phyloP scores from a whole-genome alignment of 2,888 invertebrate species.

The Buathra laborator region DNA sequence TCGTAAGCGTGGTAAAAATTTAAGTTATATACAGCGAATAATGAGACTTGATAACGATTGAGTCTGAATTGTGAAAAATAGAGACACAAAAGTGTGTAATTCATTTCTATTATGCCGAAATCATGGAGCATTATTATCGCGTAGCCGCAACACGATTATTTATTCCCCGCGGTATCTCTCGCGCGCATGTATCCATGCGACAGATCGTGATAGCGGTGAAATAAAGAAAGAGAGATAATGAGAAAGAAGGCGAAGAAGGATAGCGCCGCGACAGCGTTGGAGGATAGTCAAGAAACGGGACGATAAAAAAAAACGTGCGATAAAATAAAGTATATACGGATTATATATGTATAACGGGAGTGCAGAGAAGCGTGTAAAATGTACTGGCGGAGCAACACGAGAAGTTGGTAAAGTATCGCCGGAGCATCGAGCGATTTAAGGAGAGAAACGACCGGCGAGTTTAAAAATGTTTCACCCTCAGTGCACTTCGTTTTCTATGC shows the following conservation, averaged over 20 bases:
- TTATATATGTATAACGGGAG: constrained; percentile 17
- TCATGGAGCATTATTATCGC: constrained; percentile 31
- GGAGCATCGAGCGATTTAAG: constrained; percentile 75
- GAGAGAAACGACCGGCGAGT: constrained; percentile 75
- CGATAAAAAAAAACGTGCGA: constrained; percentile 12
- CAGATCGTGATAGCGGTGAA: constrained; percentile 25
- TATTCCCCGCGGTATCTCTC: constrained; percentile 19
- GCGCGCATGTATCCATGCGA: constrained; percentile 10
- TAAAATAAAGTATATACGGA: constrained; percentile 7
- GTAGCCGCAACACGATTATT: constrained; percentile 27
- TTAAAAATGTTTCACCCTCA: constrained; percentile 76
- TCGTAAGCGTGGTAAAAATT: too few species aligned
- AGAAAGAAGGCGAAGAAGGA: constrained; percentile 24
- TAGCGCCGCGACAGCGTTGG: constrained; percentile 24
- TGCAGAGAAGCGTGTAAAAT: constrained; percentile 35
- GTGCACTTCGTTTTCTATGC: constrained; percentile 73
- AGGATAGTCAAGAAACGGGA: constrained; percentile 28
- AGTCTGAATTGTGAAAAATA: not conserved
- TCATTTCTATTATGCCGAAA: constrained; percentile 19
- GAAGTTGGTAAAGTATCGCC: constrained; percentile 73
- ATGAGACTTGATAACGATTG: too few species aligned
- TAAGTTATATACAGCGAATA: too few species aligned
- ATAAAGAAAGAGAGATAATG: constrained; percentile 35
- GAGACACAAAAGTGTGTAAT: not conserved
- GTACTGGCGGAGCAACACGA: not conserved